A percentile compares a stretch with the other conserved stretches of the same genome.
phyloP scores from a whole-genome alignment of 2,797 vertebrate species.

The Fistularia tabacaria region DNA sequence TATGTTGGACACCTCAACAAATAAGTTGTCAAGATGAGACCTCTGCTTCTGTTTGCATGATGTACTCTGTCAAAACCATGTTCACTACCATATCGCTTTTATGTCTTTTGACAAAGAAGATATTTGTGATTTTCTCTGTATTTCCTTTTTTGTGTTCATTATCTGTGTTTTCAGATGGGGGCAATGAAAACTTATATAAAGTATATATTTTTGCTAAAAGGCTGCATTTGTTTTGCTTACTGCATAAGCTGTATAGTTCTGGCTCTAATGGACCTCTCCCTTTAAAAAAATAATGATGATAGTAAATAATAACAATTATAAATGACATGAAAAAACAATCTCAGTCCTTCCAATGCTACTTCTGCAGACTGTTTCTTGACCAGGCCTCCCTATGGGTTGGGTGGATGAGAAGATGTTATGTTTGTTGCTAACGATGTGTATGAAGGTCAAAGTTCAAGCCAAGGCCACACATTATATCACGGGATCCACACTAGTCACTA shows the following conservation, averaged over 20 bases:
- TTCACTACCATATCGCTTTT: constrained; percentile 71
- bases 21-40: constrained; percentile 45
- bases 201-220: constrained; percentile 83
- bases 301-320: constrained; percentile 24
- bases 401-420: constrained; percentile 31
- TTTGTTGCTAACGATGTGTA: constrained; percentile 24
- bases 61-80: constrained; percentile 53
- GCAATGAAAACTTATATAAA: constrained; percentile 72
- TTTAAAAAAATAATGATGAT: constrained; percentile 42
- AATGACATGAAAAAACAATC: constrained; percentile 9
- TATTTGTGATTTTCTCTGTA: constrained; percentile 69
- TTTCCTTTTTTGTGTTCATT: constrained; percentile 50
- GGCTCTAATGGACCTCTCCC: constrained; percentile 61
- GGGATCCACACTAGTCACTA: constrained; percentile 29
- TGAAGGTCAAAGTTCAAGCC: constrained; percentile 42
- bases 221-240: constrained; percentile 76
- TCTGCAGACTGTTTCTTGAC: constrained; percentile 55
- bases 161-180: constrained; percentile 56
- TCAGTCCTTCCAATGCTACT: constrained; percentile 43
- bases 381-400: constrained; percentile 20
- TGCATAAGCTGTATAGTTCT: constrained; percentile 75
- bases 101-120: constrained; percentile 70
- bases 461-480: constrained; percentile 24
- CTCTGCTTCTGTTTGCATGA: constrained; percentile 72
- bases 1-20: constrained; percentile 31